Conservation (phyloP, 1,140 invertebrate genomes). For the fruit fly (Drosophila melanogaster) region DNA sequence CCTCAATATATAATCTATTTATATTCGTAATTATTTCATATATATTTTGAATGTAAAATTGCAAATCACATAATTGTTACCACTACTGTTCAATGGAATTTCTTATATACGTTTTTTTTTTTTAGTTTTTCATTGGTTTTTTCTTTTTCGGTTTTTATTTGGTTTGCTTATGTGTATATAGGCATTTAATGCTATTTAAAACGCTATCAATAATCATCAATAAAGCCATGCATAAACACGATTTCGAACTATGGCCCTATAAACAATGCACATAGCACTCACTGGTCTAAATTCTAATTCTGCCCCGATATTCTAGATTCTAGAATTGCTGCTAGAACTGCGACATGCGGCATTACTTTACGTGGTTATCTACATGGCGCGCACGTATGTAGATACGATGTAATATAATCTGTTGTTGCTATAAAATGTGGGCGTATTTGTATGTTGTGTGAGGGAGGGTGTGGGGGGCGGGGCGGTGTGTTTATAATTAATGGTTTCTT, state of each 20-base stretch:
- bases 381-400: slow-evolving; percentile 56
- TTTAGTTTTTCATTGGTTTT: slow-evolving; percentile 38
- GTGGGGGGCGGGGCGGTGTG: slow-evolving; percentile 13
- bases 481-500: slow-evolving; percentile 68
- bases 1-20: slow-evolving; percentile 74
- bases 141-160: slow-evolving; percentile 36
- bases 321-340: slow-evolving; percentile 21
- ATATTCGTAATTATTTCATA: slow-evolving; percentile 72
- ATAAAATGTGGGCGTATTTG: slow-evolving; percentile 63
- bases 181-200: slow-evolving; percentile 83
- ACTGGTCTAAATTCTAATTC: slow-evolving; percentile 79
- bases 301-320: slow-evolving; percentile 35
- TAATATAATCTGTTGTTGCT: slow-evolving; percentile 55
- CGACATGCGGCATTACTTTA: slow-evolving; percentile 44
- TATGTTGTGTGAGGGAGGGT: slow-evolving; percentile 33
- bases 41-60: slow-evolving; percentile 83
- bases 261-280: slow-evolving; percentile 79
- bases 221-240: slow-evolving; percentile 81
- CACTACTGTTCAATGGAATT: slow-evolving; percentile 81
- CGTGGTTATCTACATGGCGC: slow-evolving; percentile 41
- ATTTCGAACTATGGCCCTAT: slow-evolving; percentile 80
- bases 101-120: slow-evolving; percentile 58
- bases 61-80: slow-evolving; percentile 84
- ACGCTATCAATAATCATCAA: slow-evolving; percentile 82
- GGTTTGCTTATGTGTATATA: slow-evolving; percentile 71